A percentile compares a stretch with the other conserved stretches of the same genome.
phyloP scores from a whole-genome alignment of 2,797 vertebrate genomes.

The Thamnophis elegans region DNA sequence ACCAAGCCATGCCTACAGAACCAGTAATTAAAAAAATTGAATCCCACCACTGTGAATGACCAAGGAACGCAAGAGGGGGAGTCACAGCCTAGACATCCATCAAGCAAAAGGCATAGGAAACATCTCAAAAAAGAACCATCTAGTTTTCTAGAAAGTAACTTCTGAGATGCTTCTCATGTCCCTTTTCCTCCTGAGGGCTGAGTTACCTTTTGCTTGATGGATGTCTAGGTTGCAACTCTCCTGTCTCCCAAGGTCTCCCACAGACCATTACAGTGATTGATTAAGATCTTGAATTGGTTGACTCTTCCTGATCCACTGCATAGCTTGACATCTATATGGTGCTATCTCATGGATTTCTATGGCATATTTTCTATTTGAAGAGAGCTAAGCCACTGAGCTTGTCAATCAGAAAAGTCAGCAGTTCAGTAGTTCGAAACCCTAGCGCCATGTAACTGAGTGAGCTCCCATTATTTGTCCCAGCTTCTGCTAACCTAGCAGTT shows the following conservation, averaged over 20 bases:
- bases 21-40: too few relatives aligned
- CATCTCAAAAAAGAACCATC: not conserved
- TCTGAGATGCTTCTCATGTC: not conserved
- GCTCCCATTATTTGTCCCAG: too few relatives aligned
- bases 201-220: not conserved
- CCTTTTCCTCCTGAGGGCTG: not conserved
- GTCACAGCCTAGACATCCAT: not conserved
- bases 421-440: too few relatives aligned
- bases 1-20: too few relatives aligned
- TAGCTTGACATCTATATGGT: not conserved
- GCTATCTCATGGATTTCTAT: not conserved
- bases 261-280: not conserved
- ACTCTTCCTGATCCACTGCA: not conserved
- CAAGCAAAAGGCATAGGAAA: not conserved
- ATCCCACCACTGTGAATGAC: not conserved
- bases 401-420: too few relatives aligned
- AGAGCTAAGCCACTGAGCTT: too few relatives aligned
- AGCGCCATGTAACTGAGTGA: too few relatives aligned
- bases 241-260: not conserved
- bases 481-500: too few relatives aligned
- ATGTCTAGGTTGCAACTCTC: not conserved
- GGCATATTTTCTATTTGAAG: not conserved
- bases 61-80: not conserved
- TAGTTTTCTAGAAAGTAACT: not conserved
- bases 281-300: not conserved